phyloP scores from a whole-genome alignment of 2,113 vertebrate genomes.

The Motacilla tschutschensis region DNA sequence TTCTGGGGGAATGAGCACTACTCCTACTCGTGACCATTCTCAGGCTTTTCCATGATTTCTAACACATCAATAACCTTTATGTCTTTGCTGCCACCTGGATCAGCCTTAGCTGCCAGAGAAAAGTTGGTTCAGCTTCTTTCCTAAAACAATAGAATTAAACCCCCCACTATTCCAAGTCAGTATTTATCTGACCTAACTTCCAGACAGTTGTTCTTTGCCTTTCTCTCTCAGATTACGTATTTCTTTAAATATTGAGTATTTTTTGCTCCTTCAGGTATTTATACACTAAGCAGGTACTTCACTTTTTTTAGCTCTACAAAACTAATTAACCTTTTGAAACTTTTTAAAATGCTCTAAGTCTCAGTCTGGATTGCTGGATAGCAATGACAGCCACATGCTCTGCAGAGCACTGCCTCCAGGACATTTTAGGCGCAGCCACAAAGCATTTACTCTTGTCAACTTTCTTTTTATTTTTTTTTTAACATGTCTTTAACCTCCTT shows the following conservation, averaged over 20 bases:
- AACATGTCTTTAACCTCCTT: neutral
- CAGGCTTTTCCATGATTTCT: neutral
- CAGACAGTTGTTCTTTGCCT: neutral
- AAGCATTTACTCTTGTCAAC: neutral
- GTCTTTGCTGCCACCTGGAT: neutral
- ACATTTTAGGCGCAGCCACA: neutral
- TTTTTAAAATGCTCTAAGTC: neutral
- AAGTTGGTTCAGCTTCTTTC: neutral
- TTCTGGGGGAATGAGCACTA: neutral
- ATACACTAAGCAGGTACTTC: neutral
- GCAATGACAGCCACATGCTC: conserved; percentile 2
- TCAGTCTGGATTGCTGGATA: neutral
- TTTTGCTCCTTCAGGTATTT: neutral
- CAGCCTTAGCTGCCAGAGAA: neutral
- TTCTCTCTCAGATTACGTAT: neutral
- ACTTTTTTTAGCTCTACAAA: neutral
- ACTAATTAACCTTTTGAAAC: conserved; percentile 38
- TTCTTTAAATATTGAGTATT: neutral
- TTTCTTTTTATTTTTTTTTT: neutral
- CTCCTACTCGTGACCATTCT: neutral
- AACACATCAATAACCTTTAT: neutral
- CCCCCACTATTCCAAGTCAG: neutral
- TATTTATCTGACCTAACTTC: neutral
- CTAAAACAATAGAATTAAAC: neutral
- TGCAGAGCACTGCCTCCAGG: neutral